Conservation (phyloP, 2,113 vertebrate genomes). For the Pseudopipra pipra region DNA sequence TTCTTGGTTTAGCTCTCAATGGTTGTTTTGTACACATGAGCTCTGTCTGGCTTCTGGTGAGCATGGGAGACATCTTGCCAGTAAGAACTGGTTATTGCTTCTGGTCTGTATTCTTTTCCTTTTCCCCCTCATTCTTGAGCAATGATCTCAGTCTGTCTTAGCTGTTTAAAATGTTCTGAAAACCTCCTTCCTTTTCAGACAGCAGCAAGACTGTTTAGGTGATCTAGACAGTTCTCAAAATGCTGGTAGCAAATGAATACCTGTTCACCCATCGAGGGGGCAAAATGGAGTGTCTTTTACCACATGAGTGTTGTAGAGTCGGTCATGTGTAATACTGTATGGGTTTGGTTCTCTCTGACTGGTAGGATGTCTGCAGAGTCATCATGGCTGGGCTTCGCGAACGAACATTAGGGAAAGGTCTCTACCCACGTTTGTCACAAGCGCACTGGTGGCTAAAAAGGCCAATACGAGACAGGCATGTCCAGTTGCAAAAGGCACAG, state of each 20-base stretch:
- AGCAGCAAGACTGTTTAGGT: background rate
- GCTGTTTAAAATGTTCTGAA: background rate
- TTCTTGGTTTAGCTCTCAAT: background rate
- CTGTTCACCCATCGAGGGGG: background rate
- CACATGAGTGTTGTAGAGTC: background rate
- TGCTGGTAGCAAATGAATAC: background rate
- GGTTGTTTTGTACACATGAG: background rate
- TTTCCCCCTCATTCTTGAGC: background rate
- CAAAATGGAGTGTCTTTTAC: background rate
- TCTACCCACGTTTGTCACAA: too few species aligned
- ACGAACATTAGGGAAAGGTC: too few species aligned
- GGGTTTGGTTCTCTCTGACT: background rate
- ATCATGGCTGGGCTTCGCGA: too few species aligned
- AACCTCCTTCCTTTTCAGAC: background rate
- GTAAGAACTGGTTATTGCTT: background rate
- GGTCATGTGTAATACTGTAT: fast-evolving
- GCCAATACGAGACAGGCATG: too few species aligned
- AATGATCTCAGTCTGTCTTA: background rate
- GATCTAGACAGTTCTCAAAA: background rate
- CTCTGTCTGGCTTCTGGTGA: background rate
- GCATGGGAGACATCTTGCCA: background rate
- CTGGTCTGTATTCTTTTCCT: background rate
- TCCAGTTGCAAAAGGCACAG: too few species aligned
- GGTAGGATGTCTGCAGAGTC: background rate
- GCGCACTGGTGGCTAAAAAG: too few species aligned